Conservation (phyloP, 2,888 invertebrate species). For the Minunthozetes semirufus region DNA sequence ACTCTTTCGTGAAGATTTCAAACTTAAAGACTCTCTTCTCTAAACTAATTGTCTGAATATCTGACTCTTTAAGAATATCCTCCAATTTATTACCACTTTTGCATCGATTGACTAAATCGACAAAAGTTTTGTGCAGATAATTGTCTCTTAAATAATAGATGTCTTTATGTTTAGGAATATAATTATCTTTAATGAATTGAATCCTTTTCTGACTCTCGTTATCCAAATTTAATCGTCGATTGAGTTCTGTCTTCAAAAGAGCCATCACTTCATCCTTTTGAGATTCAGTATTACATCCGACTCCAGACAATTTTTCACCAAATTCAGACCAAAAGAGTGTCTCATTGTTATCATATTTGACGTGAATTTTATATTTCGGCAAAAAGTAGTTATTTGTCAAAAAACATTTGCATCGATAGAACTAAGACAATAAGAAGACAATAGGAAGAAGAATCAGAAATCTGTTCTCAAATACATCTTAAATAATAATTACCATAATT, state of each 20-base stretch:
- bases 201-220: background rate
- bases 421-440: too few relatives aligned
- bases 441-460: too few relatives aligned
- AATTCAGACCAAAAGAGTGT: background rate
- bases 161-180: background rate
- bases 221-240: slow-evolving; percentile 7
- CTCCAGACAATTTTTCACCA: background rate
- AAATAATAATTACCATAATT: too few relatives aligned
- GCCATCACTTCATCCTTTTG: background rate
- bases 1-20: slow-evolving; percentile 48
- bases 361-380: slow-evolving; percentile 22
- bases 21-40: slow-evolving; percentile 47
- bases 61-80: background rate
- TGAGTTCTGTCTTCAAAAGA: background rate
- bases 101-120: slow-evolving; percentile 8
- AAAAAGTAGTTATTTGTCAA: slow-evolving; percentile 24
- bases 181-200: background rate
- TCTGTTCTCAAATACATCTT: too few relatives aligned
- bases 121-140: background rate
- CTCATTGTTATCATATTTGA: slow-evolving; percentile 11
- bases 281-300: background rate
- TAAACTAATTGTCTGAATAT: background rate
- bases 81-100: background rate
- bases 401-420: slow-evolving; percentile 17
- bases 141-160: background rate